Base-by-base conservation (phyloP, 1,140 invertebrate species). In the Cherax quadricarinatus region DNA sequence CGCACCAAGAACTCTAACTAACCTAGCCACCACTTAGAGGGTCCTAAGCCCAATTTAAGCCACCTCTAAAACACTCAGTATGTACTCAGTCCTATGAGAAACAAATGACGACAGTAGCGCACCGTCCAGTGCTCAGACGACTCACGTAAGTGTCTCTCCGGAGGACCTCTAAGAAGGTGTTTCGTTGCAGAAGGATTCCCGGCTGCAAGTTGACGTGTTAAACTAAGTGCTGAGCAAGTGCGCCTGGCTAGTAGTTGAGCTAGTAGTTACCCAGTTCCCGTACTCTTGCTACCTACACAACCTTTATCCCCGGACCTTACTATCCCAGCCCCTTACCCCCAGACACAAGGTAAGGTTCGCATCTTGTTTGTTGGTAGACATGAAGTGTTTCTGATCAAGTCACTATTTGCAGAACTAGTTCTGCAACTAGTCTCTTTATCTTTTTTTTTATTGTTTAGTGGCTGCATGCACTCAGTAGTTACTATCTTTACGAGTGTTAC, bases 181-280 rank as follows among this genome's bases (percentile, higher is more conserved):
- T 75, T 75, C 24, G 70, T 75, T 75, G 24, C 70, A 75, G 70
- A 75, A 30, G 70, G 70, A 75, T 12, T 75, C 70, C 70, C 70
- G 70, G 70, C n/a, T 75, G 70, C 70, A 16, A 75, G 70, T 75
- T 75, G 70, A 75, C 70, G 70, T 30, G 70, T 75, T 30, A 75
- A 30, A 75, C 70, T 75, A 75, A 75, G 70, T 75, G 70, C 70
- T 30, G 70, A 75, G 70, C 70, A 75, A 75, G 70, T 75, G 24
- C 70, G 70, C 24, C 70, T 75, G 70, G 70, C 70, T 75, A 75
- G 70, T 75, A 75, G 70, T 75, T 75, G 70, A 75, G 24, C 70
- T 75, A 24, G 70, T 75, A 75, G 70, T 30, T 75, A 30, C 70
- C 70, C 30, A 75, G 70, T 75, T 30, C 70, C 70, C 70, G 16